These are phyloP conservation scores for Poliocrania exsul DNA, from an alignment of 2,797 vertebrate species.

Conservation along the genomic window DNA sequence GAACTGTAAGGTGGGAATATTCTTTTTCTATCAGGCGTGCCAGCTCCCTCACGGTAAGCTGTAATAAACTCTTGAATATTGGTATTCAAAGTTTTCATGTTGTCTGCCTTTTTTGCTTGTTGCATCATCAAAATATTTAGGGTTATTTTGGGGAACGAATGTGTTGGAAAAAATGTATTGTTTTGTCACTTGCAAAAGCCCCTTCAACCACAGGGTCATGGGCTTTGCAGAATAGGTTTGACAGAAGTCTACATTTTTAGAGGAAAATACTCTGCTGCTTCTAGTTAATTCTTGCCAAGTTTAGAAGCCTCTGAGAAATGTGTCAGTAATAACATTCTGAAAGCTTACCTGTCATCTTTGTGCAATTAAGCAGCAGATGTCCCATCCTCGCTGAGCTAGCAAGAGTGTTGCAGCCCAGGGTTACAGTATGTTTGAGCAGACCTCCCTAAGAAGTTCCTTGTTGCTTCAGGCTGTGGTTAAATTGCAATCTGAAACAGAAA, in stretches of 20 bases:
- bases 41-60: background rate
- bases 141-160: background rate
- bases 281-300: constrained; percentile 3
- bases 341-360: background rate
- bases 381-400: background rate
- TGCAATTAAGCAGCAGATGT: background rate
- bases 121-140: background rate
- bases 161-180: background rate
- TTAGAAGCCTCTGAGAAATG: background rate
- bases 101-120: background rate
- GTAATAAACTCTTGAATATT: background rate
- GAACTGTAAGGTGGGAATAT: background rate
- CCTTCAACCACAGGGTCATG: background rate
- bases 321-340: background rate
- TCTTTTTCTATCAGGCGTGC: background rate
- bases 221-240: background rate
- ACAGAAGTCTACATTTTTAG: background rate
- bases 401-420: background rate
- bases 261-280: background rate
- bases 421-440: background rate
- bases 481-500: background rate
- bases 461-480: background rate
- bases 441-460: background rate
- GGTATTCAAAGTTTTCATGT: background rate
- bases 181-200: background rate